Evolutionary conservation across 2,888 invertebrate genomes (phyloP), one percentile per base, ranked within the genome.

Genomic region (Pseudanteris insignis): DNA sequence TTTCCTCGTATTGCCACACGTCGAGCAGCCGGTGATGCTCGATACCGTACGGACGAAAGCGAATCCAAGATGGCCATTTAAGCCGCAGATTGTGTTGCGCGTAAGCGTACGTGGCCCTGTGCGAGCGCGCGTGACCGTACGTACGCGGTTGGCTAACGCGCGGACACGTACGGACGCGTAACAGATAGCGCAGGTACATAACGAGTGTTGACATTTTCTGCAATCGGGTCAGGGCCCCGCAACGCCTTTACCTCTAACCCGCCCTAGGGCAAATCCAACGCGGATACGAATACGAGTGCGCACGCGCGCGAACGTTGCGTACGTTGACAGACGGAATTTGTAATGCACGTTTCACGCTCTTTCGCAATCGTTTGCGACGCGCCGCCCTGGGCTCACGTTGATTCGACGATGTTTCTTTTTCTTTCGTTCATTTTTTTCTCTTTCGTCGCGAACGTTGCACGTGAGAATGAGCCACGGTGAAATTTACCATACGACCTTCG

Each of bases 121-220:
- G n/a, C n/a, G n/a, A n/a, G 34, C 15, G 38, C 11, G n/a, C 40
- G 36, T 36, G 36, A 41, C 28, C 38, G 44, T 50, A 10, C 61
- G 25, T 38, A 33, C 43, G 60, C 51, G 53, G 8, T 37, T 25
- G 33, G 51, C 37, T 6, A 36, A 43, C 51, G 34, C 12, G 25
- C 41, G 37, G 36, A 43, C 55, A 46, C 55, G 41, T 50, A 48
- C 44, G 50, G 47, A 37, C 43, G 50, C 50, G 51, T 61, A 48
- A 58, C 57, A 60, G 60, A 70, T 68, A 70, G 70, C 59, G 65
- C 68, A 65, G 68, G 64, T 66, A 71, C 70, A 69, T 70, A 70
- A 71, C 70, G 67, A 71, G 71, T 77, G 77, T 77, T 78, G 78
- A 78, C 78, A 78, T 78, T 78, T 78, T 77, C 75, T 70, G 73